Conservation (phyloP, 2,113 vertebrate genomes). For the Cyanoderma ruficeps region DNA sequence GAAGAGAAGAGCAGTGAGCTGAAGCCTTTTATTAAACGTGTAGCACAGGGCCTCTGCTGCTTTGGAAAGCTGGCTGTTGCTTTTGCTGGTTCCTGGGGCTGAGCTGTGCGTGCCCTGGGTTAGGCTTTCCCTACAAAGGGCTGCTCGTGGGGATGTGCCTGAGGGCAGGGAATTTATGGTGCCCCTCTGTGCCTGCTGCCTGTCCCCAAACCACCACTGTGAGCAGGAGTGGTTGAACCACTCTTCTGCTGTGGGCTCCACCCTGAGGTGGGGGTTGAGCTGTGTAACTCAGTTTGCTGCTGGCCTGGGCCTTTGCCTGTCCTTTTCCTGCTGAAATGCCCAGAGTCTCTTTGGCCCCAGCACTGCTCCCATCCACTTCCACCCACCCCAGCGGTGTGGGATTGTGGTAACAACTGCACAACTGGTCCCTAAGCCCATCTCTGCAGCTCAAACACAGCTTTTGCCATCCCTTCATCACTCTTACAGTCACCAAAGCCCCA, state of each 20-base stretch:
- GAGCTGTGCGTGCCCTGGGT: rapidly evolving
- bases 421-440: too few relatives aligned
- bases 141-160: too few relatives aligned
- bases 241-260: neutral
- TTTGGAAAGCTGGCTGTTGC: rapidly evolving
- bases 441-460: rapidly evolving
- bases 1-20: neutral
- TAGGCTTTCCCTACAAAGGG: neutral
- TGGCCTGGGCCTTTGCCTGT: rapidly evolving
- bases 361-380: rapidly evolving
- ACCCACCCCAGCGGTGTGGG: too few relatives aligned
- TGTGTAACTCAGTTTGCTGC: rapidly evolving
- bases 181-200: neutral
- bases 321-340: neutral
- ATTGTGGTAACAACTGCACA: rapidly evolving
- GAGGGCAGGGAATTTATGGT: too few relatives aligned
- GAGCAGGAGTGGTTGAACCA: neutral
- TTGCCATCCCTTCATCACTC: neutral
- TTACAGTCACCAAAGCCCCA: rapidly evolving
- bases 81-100: neutral
- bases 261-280: too few relatives aligned
- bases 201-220: rapidly evolving
- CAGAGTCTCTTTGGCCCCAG: neutral
- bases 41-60: rapidly evolving
- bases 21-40: neutral